Evolutionary conservation across 2,888 invertebrate species (phyloP).

Genomic region (Teleogryllus oceanicus): DNA sequence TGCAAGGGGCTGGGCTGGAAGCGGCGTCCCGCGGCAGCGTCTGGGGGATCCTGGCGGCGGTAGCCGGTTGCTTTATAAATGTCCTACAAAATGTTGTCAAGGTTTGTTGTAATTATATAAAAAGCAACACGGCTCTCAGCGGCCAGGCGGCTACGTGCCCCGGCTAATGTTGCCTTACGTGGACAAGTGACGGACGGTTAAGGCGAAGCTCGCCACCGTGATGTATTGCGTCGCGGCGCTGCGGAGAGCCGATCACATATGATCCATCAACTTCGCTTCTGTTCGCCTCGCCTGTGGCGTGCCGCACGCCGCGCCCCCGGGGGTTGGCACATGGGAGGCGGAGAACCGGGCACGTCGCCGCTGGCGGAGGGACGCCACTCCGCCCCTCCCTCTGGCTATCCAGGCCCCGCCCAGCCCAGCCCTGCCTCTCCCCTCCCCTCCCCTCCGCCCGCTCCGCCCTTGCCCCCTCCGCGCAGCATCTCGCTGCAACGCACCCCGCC

Average conservation of each 20-base stretch:
- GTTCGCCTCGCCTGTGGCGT: background rate
- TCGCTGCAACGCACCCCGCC: background rate
- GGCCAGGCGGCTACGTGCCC: background rate
- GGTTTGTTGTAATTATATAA: constrained; percentile 18
- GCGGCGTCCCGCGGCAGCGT: background rate
- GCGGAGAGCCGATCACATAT: background rate
- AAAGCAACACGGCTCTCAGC: background rate
- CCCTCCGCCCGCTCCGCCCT: background rate
- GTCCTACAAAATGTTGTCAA: constrained; percentile 18
- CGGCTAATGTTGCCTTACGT: background rate
- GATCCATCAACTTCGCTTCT: constrained; percentile 7
- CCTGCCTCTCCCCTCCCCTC: background rate
- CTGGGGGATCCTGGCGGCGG: background rate
- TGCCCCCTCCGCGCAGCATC: background rate
- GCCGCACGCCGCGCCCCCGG: background rate
- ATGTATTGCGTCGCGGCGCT: constrained; percentile 8
- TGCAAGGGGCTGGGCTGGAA: background rate
- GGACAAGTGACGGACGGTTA: background rate
- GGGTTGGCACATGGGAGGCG: too few relatives aligned
- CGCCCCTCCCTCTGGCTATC: background rate
- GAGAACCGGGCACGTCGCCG: too few relatives aligned
- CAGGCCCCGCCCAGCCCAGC: background rate
- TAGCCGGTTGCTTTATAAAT: background rate
- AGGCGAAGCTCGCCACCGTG: background rate
- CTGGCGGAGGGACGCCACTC: background rate